Evolutionary conservation across 2,888 invertebrate genomes (phyloP).

Genomic region (Plebejus anna): DNA sequence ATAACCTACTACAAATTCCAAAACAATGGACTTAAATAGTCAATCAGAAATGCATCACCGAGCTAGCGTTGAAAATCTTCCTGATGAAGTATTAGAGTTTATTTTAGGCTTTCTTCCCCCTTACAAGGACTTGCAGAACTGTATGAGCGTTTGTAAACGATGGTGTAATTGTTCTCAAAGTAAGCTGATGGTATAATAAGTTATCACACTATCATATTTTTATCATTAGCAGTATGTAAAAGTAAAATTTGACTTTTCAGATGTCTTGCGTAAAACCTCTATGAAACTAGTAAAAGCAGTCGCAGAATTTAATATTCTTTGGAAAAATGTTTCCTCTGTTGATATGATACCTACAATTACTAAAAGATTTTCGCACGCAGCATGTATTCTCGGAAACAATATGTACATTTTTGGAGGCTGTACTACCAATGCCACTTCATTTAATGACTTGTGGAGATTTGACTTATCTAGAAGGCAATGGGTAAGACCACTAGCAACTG

Average conservation of each 20-base stretch:
- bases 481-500: conserved; percentile 90
- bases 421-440: conserved; percentile 95
- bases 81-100: conserved; percentile 96
- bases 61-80: conserved; percentile 83
- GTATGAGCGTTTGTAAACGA: conserved; percentile 91
- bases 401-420: conserved; percentile 99
- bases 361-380: conserved; percentile 95
- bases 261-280: conserved; percentile 87
- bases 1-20: neutral
- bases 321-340: conserved; percentile 82
- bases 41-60: conserved; percentile 53
- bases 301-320: conserved; percentile 86
- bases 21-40: conserved; percentile 60
- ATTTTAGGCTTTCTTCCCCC: conserved; percentile 93
- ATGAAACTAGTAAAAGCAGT: conserved; percentile 88
- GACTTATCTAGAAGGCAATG: conserved; percentile 92
- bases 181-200: conserved; percentile 66
- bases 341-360: conserved; percentile 88
- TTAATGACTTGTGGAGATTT: conserved; percentile 97
- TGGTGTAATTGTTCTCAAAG: conserved; percentile 93
- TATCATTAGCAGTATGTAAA: neutral
- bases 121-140: conserved; percentile 92
- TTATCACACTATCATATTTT: neutral
- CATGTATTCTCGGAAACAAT: conserved; percentile 89
- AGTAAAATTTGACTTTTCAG: conserved; percentile 64